Conservation (phyloP, 2,797 vertebrate species). For the Hephaestus fuliginosus region DNA sequence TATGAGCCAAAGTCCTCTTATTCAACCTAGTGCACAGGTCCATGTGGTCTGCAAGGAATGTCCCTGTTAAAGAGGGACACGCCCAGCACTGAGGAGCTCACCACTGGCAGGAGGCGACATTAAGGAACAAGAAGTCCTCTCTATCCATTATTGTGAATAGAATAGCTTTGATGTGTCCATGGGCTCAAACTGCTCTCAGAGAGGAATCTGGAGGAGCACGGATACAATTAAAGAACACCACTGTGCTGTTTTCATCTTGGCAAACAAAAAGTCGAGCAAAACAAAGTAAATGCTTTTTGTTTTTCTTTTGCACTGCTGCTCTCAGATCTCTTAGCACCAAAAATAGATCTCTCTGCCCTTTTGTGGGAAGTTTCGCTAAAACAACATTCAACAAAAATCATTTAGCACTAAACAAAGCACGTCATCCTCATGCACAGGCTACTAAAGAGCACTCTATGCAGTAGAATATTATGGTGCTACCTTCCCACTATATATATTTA, state of each 20-base stretch:
- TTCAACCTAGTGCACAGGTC: conserved; percentile 9
- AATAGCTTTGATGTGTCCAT: conserved; percentile 30
- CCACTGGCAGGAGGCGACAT: conserved; percentile 25
- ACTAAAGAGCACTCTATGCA: neutral
- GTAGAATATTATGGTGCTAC: neutral
- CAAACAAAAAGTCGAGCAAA: conserved; percentile 23
- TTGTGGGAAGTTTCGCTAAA: conserved; percentile 22
- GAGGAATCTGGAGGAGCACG: conserved; percentile 24
- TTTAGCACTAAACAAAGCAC: conserved; percentile 6
- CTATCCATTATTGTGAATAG: conserved; percentile 30
- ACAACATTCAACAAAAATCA: conserved; percentile 7
- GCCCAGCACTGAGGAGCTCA: conserved; percentile 15
- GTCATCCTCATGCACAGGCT: conserved; percentile 4
- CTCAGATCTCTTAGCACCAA: conserved; percentile 33
- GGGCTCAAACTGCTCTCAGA: conserved; percentile 38
- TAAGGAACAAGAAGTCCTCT: conserved; percentile 42
- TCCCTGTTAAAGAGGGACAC: conserved; percentile 23
- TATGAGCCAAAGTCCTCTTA: conserved; percentile 9
- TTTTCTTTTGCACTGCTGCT: neutral
- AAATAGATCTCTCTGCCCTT: conserved; percentile 14
- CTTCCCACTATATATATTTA: neutral
- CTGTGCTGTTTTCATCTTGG: conserved; percentile 29
- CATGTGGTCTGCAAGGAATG: conserved; percentile 25
- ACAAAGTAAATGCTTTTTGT: neutral
- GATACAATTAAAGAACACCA: conserved; percentile 27